Conservation (phyloP, 2,113 vertebrate genomes). For the Octodon degus region DNA sequence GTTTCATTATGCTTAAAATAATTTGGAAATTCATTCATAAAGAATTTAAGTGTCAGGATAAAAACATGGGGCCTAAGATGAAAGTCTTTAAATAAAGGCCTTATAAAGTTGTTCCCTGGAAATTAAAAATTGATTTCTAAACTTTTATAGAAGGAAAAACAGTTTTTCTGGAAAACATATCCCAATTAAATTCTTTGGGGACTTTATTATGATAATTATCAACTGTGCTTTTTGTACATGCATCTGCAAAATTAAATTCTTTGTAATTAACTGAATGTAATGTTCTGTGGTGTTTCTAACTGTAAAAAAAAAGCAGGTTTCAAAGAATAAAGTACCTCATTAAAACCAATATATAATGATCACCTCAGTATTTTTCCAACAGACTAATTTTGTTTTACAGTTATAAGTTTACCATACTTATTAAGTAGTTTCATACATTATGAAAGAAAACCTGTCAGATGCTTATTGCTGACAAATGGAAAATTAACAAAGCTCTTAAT, state of each 20-base stretch:
- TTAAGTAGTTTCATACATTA: conserved; percentile 29
- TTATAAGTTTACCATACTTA: not conserved
- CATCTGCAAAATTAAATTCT: conserved; percentile 71
- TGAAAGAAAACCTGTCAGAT: not conserved
- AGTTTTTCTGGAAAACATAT: conserved; percentile 55
- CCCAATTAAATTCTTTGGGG: conserved; percentile 42
- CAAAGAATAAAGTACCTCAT: conserved; percentile 60
- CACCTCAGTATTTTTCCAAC: conserved; percentile 56
- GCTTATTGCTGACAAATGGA: not conserved
- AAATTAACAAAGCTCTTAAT: not conserved
- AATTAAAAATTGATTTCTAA: conserved; percentile 57
- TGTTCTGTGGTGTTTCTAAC: conserved; percentile 30
- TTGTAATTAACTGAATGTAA: conserved; percentile 68
- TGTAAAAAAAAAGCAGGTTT: conserved; percentile 48
- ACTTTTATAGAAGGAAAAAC: conserved; percentile 64
- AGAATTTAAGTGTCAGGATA: not conserved
- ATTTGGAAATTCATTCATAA: not conserved
- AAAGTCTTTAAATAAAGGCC: conserved; percentile 58
- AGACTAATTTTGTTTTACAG: conserved; percentile 59
- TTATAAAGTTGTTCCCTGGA: conserved; percentile 35
- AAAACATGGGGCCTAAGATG: not conserved
- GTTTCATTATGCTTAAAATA: not conserved
- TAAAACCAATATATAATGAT: conserved; percentile 69
- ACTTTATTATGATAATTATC: conserved; percentile 64
- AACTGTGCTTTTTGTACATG: conserved; percentile 51